A percentile compares a stretch with the other conserved stretches of the same genome.
Conservation (phyloP, 2,797 vertebrate genomes). For the Pygocentrus nattereri region DNA sequence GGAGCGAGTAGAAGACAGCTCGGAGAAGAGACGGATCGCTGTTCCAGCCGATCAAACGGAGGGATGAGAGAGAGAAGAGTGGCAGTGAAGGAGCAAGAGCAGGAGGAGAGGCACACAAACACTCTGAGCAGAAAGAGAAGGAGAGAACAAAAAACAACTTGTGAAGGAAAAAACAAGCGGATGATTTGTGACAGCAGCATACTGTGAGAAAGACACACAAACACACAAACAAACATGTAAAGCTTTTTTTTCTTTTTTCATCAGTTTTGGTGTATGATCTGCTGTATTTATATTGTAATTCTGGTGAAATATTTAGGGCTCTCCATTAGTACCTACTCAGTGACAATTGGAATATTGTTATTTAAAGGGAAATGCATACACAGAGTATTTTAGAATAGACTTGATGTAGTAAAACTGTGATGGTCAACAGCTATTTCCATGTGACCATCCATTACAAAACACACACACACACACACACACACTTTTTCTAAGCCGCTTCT, state of each 20-base stretch:
- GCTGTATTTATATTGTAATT: not conserved
- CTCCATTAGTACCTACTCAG: not conserved
- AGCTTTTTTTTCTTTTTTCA: conserved; percentile 2
- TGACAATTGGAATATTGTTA: not conserved
- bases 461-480: too few species aligned
- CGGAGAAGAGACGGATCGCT: conserved; percentile 73
- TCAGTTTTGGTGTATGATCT: conserved; percentile 31
- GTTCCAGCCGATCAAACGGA: conserved; percentile 77
- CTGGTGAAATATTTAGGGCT: conserved; percentile 6
- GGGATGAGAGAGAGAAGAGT: conserved; percentile 70
- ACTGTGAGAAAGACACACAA: conserved; percentile 50
- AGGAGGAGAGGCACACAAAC: conserved; percentile 66
- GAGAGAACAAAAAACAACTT: conserved; percentile 53
- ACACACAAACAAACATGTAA: conserved; percentile 48
- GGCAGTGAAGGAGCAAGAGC: conserved; percentile 71
- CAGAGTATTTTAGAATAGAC: not conserved
- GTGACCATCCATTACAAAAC: too few species aligned
- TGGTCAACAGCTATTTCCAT: too few species aligned
- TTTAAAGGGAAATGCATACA: not conserved
- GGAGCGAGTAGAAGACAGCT: conserved; percentile 71
- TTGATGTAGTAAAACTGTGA: not conserved
- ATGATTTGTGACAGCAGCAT: conserved; percentile 70
- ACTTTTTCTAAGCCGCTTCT: too few species aligned
- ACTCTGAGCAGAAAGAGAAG: conserved; percentile 65
- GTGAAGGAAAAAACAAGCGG: conserved; percentile 62